Conservation (phyloP, 2,797 vertebrate genomes). For the Hipposideros larvatus region DNA sequence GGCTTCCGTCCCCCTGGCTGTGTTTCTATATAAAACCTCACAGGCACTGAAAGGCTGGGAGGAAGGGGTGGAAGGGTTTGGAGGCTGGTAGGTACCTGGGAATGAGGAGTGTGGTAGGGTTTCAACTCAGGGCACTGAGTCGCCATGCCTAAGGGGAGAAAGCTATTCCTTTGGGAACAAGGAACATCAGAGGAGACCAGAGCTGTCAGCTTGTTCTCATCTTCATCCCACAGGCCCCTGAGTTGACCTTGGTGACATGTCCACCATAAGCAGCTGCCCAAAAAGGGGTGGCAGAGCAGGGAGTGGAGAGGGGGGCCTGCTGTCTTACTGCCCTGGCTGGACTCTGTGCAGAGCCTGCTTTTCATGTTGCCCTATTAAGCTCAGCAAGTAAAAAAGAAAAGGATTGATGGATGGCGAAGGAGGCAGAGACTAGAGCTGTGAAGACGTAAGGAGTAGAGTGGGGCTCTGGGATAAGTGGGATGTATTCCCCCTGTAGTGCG, state of each 20-base stretch:
- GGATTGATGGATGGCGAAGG: background rate
- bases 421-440: background rate
- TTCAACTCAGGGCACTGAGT: accelerated
- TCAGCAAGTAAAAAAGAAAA: background rate
- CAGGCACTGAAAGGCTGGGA: background rate
- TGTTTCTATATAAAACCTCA: background rate
- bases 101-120: background rate
- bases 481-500: background rate
- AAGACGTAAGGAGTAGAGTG: accelerated
- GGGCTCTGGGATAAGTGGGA: background rate
- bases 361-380: background rate
- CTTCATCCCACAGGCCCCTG: background rate
- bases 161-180: background rate
- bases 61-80: background rate
- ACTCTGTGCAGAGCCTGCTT: too few relatives aligned
- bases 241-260: accelerated
- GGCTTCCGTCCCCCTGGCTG: background rate
- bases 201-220: background rate
- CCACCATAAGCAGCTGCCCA: background rate
- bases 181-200: background rate
- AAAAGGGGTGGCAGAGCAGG: too few relatives aligned
- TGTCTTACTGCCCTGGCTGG: background rate
- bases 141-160: background rate
- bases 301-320: accelerated
- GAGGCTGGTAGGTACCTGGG: background rate